Evolutionary conservation across 2,113 vertebrate genomes (phyloP), one percentile per base, ranked within the genome.

Genomic region (Pandion haliaetus): DNA sequence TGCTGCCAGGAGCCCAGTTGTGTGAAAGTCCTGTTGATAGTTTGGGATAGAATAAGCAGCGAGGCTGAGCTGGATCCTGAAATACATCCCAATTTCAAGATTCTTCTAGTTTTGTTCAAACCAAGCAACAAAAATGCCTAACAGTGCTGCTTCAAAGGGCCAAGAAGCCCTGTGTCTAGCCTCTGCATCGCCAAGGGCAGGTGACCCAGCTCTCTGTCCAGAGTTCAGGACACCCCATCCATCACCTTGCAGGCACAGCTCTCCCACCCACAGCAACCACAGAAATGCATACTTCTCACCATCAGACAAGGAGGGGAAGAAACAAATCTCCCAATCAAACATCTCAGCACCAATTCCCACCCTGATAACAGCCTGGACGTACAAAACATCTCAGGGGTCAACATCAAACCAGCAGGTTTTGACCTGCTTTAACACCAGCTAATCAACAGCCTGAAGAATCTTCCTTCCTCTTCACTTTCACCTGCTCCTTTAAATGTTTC

Each of bases 151-250:
- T 65, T 42, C 49, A 31, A 49, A 61, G 14, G 31, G 58, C 45
- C 21, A 6, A 40, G 21, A 54, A 54, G 34, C 19, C 42, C 40
- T 4, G 5, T 28, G 28, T 47, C 50, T 10, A 38, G 58, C 44
- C 14, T 21, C 26, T 0, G 2, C 40, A 29, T 19, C 2, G 1
- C 9, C 1, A 3, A 71, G 31, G 44, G 32, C 59, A 19, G 55
- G 29, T 36, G 61, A 31, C n/a, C 6, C 54, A 54, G 29, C 19
- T 28, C 42, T 12, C 23, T 38, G 7, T n/a, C 32, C 49, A 34
- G 8, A 32, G 23, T 21, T 3, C 2, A 9, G 32, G 42, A 44
- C 32, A 55, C 4, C 36, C 61, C 36, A 49, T 21, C 31, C 17
- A 8, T 50, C 28, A 24, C 26, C 31, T 38, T 38, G 34, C 17